Evolutionary conservation across 1,140 invertebrate species (phyloP).

Genomic region (Latrodectus geometricus): DNA sequence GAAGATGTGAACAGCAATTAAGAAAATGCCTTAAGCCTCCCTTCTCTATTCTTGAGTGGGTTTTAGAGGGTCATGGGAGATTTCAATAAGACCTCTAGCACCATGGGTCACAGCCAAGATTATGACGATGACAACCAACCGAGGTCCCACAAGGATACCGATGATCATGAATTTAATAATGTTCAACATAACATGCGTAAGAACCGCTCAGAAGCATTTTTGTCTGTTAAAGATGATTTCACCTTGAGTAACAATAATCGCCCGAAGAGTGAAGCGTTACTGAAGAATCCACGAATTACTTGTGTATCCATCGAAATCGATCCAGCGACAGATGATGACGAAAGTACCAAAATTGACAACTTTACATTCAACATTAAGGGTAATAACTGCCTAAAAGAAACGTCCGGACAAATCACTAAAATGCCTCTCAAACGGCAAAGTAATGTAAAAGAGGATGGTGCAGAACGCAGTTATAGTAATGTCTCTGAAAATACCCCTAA

Average conservation of each 20-base stretch:
- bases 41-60: not conserved
- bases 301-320: conserved; percentile 56
- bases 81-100: not conserved
- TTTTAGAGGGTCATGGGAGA: conserved; percentile 40
- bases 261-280: conserved; percentile 23
- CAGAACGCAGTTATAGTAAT: conserved; percentile 7
- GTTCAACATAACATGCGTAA: conserved; percentile 13
- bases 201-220: conserved; percentile 39
- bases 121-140: conserved; percentile 28
- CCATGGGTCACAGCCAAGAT: conserved; percentile 46
- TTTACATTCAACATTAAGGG: not conserved
- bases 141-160: not conserved
- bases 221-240: conserved; percentile 12
- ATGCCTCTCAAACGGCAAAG: conserved; percentile 30
- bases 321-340: conserved; percentile 56
- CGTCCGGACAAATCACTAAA: not conserved
- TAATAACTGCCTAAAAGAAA: not conserved
- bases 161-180: not conserved
- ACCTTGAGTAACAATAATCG: conserved; percentile 10
- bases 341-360: conserved; percentile 37
- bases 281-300: not conserved
- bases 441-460: conserved; percentile 26
- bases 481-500: not conserved
- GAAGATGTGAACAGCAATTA: conserved; percentile 24
- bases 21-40: not conserved